Evolutionary conservation across 2,888 invertebrate species (phyloP), one percentile per base, ranked within the genome.

Genomic region (Leptarthrus brevirostris): DNA sequence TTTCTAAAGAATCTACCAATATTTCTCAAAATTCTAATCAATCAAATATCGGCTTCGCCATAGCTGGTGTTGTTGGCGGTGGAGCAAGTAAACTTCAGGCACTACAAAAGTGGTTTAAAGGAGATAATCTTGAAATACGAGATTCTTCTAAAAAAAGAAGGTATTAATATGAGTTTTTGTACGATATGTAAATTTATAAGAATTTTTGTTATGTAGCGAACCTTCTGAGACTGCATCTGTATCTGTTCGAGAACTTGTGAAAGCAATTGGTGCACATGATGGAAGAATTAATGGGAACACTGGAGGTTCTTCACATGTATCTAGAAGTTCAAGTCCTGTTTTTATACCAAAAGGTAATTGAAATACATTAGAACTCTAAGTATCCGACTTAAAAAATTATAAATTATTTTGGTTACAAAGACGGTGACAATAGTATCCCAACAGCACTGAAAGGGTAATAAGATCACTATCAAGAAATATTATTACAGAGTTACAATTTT

Each of bases 211-310:
- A 20, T 26, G 16, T 49, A 86, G 85, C 72, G 87, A 87, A 78
- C 84, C 86, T 81, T 82, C 88, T 82, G 83, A 83, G 20, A 79
- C 81, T 24, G 81, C 83, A 0, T 81, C 82, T 1, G 83, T 83
- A 1, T 91, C 91, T 0, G 92, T 92, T 12, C 90, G 91, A 76
- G 92, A 92, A 77, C 83, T 92, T 70, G 92, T 92, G 2, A 90
- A 91, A 79, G 91, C 89, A 0, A 89, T 93, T 81, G 91, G 91
- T 0, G 83, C 81, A 0, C 84, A 83, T 73, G 92, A 92, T 81
- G 89, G 90, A 74, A 87, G 91, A 58, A 90, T 90, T n/a, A 94
- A 93, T 85, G 93, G 93, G 1, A 93, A 93, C 82, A 91, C 91
- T 34, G 88, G 89, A 1, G 92, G 92, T 0, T 91, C 91, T 4